Base-by-base conservation (phyloP, 2,888 invertebrate genomes). In the Drosophila rubida region DNA sequence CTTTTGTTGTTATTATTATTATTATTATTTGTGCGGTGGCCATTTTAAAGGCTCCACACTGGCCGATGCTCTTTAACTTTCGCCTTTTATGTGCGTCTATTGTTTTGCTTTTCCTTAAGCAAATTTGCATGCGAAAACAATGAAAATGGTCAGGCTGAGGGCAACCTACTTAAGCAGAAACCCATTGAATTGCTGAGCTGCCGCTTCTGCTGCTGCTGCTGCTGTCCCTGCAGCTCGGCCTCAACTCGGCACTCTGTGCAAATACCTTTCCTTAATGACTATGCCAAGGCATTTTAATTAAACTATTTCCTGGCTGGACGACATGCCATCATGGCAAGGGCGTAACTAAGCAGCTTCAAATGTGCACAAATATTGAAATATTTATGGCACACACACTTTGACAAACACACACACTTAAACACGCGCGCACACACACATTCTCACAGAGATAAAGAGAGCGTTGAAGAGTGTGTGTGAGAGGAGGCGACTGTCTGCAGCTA, bases 271-370 rank as follows among this genome's bases (percentile, higher is more conserved):
- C 80, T 81, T 83, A 88, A 88, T 85, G 89, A 78, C 81, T 73
- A 78, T 80, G 73, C 87, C 75, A 78, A 87, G 86, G 87, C 77
- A 88, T 88, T 86, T 86, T 86, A 86, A 86, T 86, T 88, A 86
- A 88, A 88, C 86, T 84, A 86, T 86, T 86, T 86, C 86, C 86
- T 81, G 79, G 61, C 80, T 63, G 69, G 69, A 55, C 68, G 60
- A 65, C 55, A 68, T 69, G 58, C 63, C 61, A 55, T 16, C 51
- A 53, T 61, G 62, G 48, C 66, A 62, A 30, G 60, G 68, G 72
- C 75, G 68, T 77, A 68, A 55, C 86, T 85, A 79, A 80, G 82
- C 82, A 82, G 84, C 87, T 64, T 80, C 84, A 71, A 81, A 81
- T 86, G 71, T 83, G 81, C 78, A 81, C 85, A 87, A 80, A 82